Percentiles rank a stretch among this genome's conserved stretches.
These are phyloP conservation scores for Musca vetustissima DNA, from an alignment of 1,140 invertebrate genomes.

Conservation along the genomic window DNA sequence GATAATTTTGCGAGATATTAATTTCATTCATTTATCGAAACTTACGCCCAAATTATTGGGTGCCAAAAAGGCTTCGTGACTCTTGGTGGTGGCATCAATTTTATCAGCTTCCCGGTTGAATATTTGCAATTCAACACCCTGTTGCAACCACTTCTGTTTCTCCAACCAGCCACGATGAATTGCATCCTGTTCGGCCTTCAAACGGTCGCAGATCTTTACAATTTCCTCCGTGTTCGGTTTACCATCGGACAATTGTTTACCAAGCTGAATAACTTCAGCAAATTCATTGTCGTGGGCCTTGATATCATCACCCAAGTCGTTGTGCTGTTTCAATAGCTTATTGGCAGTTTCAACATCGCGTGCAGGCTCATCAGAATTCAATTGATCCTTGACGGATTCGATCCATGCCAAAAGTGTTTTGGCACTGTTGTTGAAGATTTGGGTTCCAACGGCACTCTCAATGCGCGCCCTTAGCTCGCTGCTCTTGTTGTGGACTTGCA, in stretches of 20 bases:
- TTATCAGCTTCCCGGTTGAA: constrained; percentile 97
- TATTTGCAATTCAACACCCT: constrained; percentile 83
- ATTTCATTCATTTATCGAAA: constrained; percentile 28
- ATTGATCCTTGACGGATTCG: constrained; percentile 71
- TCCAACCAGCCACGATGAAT: constrained; percentile 77
- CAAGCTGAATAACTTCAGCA: constrained; percentile 75
- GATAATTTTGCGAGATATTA: too few species aligned
- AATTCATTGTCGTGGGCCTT: constrained; percentile 75
- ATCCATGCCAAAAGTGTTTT: constrained; percentile 82
- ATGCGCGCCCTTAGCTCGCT: constrained; percentile 75
- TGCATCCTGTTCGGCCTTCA: constrained; percentile 75
- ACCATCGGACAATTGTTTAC: constrained; percentile 69
- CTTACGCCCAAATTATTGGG: constrained; percentile 84
- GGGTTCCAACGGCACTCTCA: constrained; percentile 90
- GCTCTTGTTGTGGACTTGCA: constrained; percentile 82
- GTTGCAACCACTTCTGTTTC: constrained; percentile 80
- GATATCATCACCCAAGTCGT: constrained; percentile 90
- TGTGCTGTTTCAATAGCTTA: constrained; percentile 85
- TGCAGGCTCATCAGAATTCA: constrained; percentile 81
- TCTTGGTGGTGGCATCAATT: constrained; percentile 92
- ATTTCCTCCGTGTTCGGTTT: constrained; percentile 73
- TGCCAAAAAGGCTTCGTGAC: constrained; percentile 91
- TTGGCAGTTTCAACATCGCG: constrained; percentile 90
- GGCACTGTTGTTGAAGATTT: constrained; percentile 86
- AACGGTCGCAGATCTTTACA: constrained; percentile 69